Percentiles rank a stretch among this genome's conserved stretches.
phyloP scores from a whole-genome alignment of 92 coral and sea anemone species.

The Epizoanthus ramosus region DNA sequence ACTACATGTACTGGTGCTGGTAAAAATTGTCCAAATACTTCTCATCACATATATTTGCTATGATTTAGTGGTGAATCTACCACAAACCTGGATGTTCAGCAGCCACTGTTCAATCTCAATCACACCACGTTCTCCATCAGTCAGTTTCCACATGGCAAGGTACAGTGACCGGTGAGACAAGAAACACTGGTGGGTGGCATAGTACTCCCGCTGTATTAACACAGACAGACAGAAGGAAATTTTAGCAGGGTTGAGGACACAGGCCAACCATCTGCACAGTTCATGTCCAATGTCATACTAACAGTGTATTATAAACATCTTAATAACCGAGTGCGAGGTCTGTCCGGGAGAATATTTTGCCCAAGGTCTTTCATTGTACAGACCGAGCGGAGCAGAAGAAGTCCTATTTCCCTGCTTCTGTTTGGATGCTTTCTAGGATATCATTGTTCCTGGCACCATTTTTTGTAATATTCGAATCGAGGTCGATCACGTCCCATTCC shows the following conservation, averaged over 20 bases:
- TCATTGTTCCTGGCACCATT: no score
- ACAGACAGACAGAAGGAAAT: not conserved
- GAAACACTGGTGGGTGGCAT: conserved; percentile 96
- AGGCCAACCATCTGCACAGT: not conserved
- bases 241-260: not conserved
- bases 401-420: no score
- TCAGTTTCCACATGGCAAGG: conserved; percentile 96
- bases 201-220: conserved; percentile 84
- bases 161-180: conserved; percentile 95
- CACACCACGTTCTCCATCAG: conserved; percentile 96
- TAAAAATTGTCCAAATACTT: not conserved
- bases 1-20: not conserved
- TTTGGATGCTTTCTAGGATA: no score
- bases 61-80: not conserved
- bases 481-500: no score
- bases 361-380: no score
- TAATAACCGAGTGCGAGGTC: no score
- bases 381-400: no score
- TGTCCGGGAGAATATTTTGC: no score
- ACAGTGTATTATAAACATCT: no score
- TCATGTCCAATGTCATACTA: not conserved
- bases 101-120: conserved; percentile 89
- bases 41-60: not conserved
- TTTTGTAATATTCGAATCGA: no score
- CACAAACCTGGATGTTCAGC: conserved; percentile 90